phyloP scores from a whole-genome alignment of 2,113 vertebrate species.

The Hippocampus zosterae region DNA sequence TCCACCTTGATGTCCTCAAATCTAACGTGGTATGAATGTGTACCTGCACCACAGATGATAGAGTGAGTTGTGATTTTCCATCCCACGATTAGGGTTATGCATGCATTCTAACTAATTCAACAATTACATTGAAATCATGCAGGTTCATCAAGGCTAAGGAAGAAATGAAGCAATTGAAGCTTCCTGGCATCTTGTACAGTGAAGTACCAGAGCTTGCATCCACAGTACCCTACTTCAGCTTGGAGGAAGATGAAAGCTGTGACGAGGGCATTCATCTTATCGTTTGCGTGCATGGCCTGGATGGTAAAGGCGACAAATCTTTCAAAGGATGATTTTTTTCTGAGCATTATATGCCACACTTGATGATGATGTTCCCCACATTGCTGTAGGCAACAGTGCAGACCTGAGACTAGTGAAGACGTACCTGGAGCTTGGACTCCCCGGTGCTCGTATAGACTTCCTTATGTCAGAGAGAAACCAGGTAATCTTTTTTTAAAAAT shows the following conservation, averaged over 20 bases:
- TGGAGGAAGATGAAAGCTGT: slow-evolving; percentile 85
- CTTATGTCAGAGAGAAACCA: slow-evolving; percentile 99
- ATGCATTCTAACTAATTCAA: slow-evolving; percentile 7
- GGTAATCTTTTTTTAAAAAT: slow-evolving; percentile 62
- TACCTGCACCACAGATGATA: slow-evolving; percentile 84
- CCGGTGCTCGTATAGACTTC: slow-evolving; percentile 92
- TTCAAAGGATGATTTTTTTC: neutral
- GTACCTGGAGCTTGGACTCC: slow-evolving; percentile 93
- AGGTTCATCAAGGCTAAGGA: slow-evolving; percentile 94
- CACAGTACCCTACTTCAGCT: slow-evolving; percentile 88
- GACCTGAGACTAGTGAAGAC: slow-evolving; percentile 96
- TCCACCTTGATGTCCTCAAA: slow-evolving; percentile 56
- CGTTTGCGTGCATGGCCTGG: slow-evolving; percentile 94
- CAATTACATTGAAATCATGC: slow-evolving; percentile 30
- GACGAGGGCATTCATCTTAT: slow-evolving; percentile 94
- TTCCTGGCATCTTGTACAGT: slow-evolving; percentile 95
- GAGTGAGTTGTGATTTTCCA: slow-evolving; percentile 77
- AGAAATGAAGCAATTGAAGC: slow-evolving; percentile 86
- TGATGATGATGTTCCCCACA: neutral
- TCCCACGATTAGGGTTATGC: slow-evolving; percentile 1
- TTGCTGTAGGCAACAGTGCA: slow-evolving; percentile 87
- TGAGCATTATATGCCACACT: neutral
- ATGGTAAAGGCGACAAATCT: slow-evolving; percentile 77
- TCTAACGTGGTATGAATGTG: slow-evolving; percentile 85
- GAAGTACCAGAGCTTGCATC: slow-evolving; percentile 89